Base-by-base conservation (phyloP, 37 sponge, comb jelly and placozoan genomes). In the Axinella damicornis region DNA sequence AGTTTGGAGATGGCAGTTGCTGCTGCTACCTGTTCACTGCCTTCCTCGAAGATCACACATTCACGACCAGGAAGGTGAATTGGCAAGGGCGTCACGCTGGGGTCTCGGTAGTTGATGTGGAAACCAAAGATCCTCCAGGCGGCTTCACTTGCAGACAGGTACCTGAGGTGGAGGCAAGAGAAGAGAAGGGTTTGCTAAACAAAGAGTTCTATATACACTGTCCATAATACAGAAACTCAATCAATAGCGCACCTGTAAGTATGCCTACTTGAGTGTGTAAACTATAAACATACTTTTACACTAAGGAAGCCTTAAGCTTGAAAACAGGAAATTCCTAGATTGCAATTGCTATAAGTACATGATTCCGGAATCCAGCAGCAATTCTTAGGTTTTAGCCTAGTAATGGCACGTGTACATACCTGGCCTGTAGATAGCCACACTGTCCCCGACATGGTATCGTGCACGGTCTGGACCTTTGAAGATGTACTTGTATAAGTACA, bases 401-500 rank as follows among this genome's bases (percentile, higher is more conserved):
- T n/a, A n/a, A n/a, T n/a, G n/a, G n/a, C n/a, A n/a, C n/a, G n/a
- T n/a, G n/a, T n/a, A n/a, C n/a, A n/a, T n/a, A n/a, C n/a, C n/a
- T n/a, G n/a, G n/a, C n/a, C n/a, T n/a, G n/a, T n/a, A n/a, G n/a
- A n/a, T 64, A 12, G 16, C n/a, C 25, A n/a, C n/a, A n/a, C n/a
- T n/a, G n/a, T n/a, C n/a, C n/a, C 12, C 27, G 55, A 73, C 25
- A 12, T 28, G 21, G 33, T 31, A 34, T 5, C 36, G 31, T 24
- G 70, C 70, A 57, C 75, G 17, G 33, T 74, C 59, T 2, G 14
- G 34, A 6, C 58, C 59, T 56, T 74, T 74, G 75, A 40, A 74
- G 75, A 55, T 28, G 75, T 74, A 74, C 59, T 74, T 74, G 58
- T 40, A 74, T 57, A 74, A 58, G 34, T 74, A 74, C 55, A 40